A percentile compares a stretch with the other conserved stretches of the same genome.
These are phyloP conservation scores for Alcis repandata DNA, from an alignment of 2,888 invertebrate genomes.

Conservation along the genomic window DNA sequence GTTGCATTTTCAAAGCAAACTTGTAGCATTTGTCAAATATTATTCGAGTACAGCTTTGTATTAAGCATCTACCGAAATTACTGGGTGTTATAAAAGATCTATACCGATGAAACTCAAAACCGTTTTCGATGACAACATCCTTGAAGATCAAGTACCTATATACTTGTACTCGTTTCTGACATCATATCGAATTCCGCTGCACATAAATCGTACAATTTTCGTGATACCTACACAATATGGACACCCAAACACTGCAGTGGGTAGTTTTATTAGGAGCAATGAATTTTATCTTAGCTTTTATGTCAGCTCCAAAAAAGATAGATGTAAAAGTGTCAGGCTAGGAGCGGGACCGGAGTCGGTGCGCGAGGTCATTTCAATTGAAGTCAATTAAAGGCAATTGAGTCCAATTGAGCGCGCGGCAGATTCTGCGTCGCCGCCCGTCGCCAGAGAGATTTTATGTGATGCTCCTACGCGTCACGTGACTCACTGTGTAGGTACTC, in stretches of 20 bases:
- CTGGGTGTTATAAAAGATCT: neutral
- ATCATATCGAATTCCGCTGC: slow-evolving; percentile 18
- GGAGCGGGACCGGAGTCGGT: slow-evolving; percentile 81
- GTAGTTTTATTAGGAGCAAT: slow-evolving; percentile 68
- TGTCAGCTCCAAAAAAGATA: slow-evolving; percentile 85
- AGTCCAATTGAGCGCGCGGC: slow-evolving; percentile 83
- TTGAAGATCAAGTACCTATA: neutral
- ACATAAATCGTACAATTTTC: slow-evolving; percentile 36
- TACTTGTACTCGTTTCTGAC: slow-evolving; percentile 12
- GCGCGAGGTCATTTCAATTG: slow-evolving; percentile 86
- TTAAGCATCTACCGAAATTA: neutral
- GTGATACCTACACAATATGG: slow-evolving; percentile 31
- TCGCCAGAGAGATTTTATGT: slow-evolving; percentile 84
- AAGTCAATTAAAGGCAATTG: slow-evolving; percentile 85
- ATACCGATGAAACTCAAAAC: neutral
- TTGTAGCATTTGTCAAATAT: neutral
- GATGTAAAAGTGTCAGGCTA: slow-evolving; percentile 85
- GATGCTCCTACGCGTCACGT: slow-evolving; percentile 83
- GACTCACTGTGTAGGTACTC: slow-evolving; percentile 64
- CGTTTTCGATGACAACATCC: neutral
- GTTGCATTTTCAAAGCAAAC: neutral
- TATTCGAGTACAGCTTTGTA: neutral
- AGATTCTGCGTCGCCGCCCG: slow-evolving; percentile 82
- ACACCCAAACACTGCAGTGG: slow-evolving; percentile 43
- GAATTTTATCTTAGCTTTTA: slow-evolving; percentile 78